phyloP scores from a whole-genome alignment of 2,888 invertebrate species.

The Phengaris alcon region DNA sequence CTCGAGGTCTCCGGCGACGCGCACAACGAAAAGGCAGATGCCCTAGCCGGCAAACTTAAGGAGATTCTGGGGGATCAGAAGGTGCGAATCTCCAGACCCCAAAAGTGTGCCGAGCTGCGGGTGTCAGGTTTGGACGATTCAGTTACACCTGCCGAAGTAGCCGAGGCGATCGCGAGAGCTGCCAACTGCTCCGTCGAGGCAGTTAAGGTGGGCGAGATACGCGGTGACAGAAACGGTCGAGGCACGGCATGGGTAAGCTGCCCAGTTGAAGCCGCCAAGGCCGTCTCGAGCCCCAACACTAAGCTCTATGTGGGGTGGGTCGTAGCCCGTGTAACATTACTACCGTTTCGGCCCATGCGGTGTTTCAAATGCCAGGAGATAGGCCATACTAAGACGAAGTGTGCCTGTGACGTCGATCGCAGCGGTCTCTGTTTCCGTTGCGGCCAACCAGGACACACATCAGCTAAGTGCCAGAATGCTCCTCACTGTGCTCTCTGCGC shows the following conservation, averaged over 20 bases:
- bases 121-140: slow-evolving; percentile 2
- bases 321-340: not conserved
- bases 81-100: not conserved
- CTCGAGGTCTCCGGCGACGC: not conserved
- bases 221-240: not conserved
- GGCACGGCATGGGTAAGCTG: not conserved
- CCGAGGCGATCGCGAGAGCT: not conserved
- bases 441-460: not conserved
- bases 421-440: slow-evolving; percentile 11
- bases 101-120: slow-evolving; percentile 21
- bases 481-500: slow-evolving; percentile 1
- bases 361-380: slow-evolving; percentile 10
- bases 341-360: not conserved
- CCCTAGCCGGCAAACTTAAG: not conserved
- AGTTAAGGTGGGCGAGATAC: not conserved
- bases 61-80: not conserved
- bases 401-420: slow-evolving; percentile 10
- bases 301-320: slow-evolving; percentile 3
- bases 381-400: not conserved
- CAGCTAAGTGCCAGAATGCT: not conserved
- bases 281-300: not conserved
- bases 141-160: not conserved
- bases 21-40: not conserved
- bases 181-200: not conserved
- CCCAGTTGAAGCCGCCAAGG: not conserved